Conservation (phyloP, 2,888 invertebrate genomes). For the Drosophila buzzatii region DNA sequence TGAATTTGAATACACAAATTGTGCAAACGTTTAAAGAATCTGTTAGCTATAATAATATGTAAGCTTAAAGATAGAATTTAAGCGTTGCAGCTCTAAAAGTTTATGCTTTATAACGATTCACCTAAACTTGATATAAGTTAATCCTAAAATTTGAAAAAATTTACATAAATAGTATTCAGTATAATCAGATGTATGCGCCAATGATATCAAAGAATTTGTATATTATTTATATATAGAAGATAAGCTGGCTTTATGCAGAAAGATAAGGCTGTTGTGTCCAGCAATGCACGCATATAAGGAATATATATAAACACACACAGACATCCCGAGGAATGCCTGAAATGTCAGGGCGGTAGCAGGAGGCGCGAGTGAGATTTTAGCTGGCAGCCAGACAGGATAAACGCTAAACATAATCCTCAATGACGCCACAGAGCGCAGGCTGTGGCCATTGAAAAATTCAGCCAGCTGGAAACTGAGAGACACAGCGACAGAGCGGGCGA, state of each 20-base stretch:
- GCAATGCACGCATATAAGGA: background rate
- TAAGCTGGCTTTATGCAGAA: background rate
- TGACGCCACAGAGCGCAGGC: conserved; percentile 65
- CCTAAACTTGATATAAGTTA: too few species aligned
- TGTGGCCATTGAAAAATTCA: conserved; percentile 52
- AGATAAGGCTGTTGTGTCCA: background rate
- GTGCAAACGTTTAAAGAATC: too few species aligned
- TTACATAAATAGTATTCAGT: too few species aligned
- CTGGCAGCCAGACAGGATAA: conserved; percentile 34
- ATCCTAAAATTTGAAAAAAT: too few species aligned
- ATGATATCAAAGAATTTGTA: background rate
- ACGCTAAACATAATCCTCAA: conserved; percentile 53
- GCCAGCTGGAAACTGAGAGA: conserved; percentile 25
- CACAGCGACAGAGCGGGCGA: background rate
- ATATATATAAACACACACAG: background rate
- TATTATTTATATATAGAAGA: background rate
- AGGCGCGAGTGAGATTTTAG: background rate
- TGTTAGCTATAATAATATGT: too few species aligned
- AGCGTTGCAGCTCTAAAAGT: too few species aligned
- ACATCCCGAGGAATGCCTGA: conserved; percentile 12
- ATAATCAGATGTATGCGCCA: too few species aligned
- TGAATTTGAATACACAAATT: background rate
- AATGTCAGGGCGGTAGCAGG: background rate
- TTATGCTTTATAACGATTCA: too few species aligned
- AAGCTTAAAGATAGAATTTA: too few species aligned